Evolutionary conservation across 1,140 invertebrate species (phyloP), one percentile per base, ranked within the genome.

Genomic region (Drosophila trapezifrons): DNA sequence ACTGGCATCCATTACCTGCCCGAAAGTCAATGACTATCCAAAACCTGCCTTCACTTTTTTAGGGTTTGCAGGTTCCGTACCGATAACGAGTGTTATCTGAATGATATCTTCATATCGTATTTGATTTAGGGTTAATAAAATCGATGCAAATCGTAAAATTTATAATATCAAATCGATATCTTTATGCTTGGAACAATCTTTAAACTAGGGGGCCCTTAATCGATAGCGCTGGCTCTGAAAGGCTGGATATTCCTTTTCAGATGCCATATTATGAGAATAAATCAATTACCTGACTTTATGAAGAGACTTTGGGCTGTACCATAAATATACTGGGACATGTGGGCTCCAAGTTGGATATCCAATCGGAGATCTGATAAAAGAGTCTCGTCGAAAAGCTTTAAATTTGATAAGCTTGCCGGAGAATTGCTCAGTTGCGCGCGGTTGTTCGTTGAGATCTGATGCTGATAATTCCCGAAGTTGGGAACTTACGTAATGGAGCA

Each of bases 121-220:
- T 55, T 55, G 40, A 70, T 71, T 71, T 70, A 70, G 51, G 65
- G 20, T 40, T 57, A 6, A 49, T 71, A 71, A 71, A 71, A 71
- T 57, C 66, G 65, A 70, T 71, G 29, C 46, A 69, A 66, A 62
- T 52, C 22, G 20, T 60, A 51, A 35, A 67, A 10, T 37, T 66
- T 18, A 69, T 17, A 18, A 12, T 15, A 22, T 2, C n/a, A 1
- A 27, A 51, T 20, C 35, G 37, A 40, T 57, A 57, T 47, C 32
- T 40, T 47, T 47, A 65, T 29, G 32, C 49, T 12, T n/a, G 58
- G 38, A 13, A 15, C 38, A 46, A 20, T 37, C 25, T 20, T 27
- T n/a, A 2, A 40, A 18, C 27, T 17, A 9, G 29, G 17, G 25
- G 22, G 18, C 45, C 32, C 32, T 46, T 29, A n/a, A 12, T 9